phyloP scores from a whole-genome alignment of 2,113 vertebrate genomes.

The Percina caprodes region DNA sequence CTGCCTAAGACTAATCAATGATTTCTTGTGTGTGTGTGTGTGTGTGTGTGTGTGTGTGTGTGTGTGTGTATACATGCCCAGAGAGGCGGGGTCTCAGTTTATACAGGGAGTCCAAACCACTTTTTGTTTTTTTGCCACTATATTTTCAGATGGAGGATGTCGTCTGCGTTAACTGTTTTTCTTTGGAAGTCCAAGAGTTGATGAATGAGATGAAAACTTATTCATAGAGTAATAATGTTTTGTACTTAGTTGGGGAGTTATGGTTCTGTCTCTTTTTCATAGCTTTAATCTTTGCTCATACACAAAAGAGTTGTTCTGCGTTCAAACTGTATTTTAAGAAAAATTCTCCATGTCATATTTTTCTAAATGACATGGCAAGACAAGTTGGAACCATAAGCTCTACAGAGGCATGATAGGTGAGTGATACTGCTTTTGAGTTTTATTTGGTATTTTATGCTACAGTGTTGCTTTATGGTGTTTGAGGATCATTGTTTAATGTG shows the following conservation, averaged over 20 bases:
- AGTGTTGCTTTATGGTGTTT: not conserved
- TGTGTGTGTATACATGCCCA: slow-evolving; percentile 34
- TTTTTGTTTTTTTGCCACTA: not conserved
- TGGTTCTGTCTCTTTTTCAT: not conserved
- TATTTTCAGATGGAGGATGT: slow-evolving; percentile 32
- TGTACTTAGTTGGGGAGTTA: not conserved
- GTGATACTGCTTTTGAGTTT: slow-evolving; percentile 1
- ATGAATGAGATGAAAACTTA: not conserved
- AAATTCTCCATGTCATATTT: not conserved
- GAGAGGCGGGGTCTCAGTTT: slow-evolving; percentile 47
- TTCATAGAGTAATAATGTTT: not conserved
- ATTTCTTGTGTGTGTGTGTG: slow-evolving; percentile 5
- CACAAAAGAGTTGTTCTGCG: not conserved
- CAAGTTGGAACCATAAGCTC: slow-evolving; percentile 4
- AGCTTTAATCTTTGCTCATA: not conserved
- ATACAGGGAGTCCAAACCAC: slow-evolving; percentile 15
- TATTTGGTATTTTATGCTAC: not conserved
- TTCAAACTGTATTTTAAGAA: slow-evolving; percentile 2
- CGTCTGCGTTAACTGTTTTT: not conserved
- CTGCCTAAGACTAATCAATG: slow-evolving; percentile 71
- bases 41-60: slow-evolving; percentile 42
- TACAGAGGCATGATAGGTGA: slow-evolving; percentile 35
- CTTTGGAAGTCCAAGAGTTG: slow-evolving; percentile 1
- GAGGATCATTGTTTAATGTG: not conserved
- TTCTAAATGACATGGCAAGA: not conserved